phyloP scores from a whole-genome alignment of 2,797 vertebrate species.

The Spinibarbus caldwelli region DNA sequence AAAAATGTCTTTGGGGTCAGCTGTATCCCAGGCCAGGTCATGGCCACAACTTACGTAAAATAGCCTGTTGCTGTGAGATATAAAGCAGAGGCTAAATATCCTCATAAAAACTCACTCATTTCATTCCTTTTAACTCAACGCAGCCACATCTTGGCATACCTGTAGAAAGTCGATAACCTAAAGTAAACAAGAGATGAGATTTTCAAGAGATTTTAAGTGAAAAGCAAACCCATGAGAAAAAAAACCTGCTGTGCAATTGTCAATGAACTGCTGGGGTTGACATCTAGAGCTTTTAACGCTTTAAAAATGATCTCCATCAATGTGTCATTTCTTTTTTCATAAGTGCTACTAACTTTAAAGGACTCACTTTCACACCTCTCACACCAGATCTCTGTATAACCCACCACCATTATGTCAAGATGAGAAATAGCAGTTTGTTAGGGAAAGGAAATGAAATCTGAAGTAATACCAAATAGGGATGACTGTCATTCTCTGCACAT shows the following conservation, averaged over 20 bases:
- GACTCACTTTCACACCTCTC: slow-evolving; percentile 14
- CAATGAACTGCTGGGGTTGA: neutral
- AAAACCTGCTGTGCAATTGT: neutral
- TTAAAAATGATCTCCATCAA: neutral
- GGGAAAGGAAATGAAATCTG: slow-evolving; percentile 52
- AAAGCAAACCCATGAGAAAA: neutral
- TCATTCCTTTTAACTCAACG: neutral
- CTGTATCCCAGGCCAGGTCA: neutral
- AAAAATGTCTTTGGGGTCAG: neutral
- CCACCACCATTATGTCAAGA: slow-evolving; percentile 50
- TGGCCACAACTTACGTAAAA: neutral
- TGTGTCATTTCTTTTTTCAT: neutral
- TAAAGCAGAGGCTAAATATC: neutral
- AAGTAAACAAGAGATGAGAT: neutral
- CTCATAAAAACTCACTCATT: neutral
- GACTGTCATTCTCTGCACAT: slow-evolving; percentile 36
- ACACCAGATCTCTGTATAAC: slow-evolving; percentile 22
- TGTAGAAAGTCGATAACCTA: neutral
- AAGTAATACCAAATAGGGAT: slow-evolving; percentile 43
- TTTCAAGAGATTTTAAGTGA: neutral
- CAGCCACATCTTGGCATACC: neutral
- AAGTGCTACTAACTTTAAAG: slow-evolving; percentile 19
- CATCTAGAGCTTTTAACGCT: neutral
- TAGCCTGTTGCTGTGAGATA: neutral
- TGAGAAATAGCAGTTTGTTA: slow-evolving; percentile 53